Evolutionary conservation across 2,113 vertebrate genomes (phyloP), one percentile per base, ranked within the genome.

Genomic region (Glareola pratincola): DNA sequence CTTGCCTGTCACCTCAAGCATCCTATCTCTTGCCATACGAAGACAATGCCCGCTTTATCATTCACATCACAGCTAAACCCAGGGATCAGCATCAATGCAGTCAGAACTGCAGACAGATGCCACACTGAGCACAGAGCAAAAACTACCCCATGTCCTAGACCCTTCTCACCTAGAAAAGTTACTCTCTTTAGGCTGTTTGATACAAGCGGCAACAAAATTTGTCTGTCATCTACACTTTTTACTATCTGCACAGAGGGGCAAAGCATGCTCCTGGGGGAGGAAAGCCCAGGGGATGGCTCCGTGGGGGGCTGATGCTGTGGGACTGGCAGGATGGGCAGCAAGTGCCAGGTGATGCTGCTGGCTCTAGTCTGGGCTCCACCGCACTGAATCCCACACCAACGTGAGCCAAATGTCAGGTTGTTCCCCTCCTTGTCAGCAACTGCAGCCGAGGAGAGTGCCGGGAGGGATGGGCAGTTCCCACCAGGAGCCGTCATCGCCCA

Each of bases 241-340:
- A 18, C 41, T 76, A 2, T 34, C 90, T 72, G 18, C 6, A 77
- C n/a, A 47, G 32, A 57, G 27, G 34, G 17, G 22, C 26, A 81
- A 88, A 69, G 15, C 17, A 22, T 30, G 19, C 9, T 50, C 26
- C 30, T 20, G 12, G 51, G 39, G 10, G 16, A 85, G 34, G 53
- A 69, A 88, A 82, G 43, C 47, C n/a, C 24, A 57, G 5, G 14
- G 16, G 12, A 74, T 19, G 27, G 45, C 32, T 87, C 54, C 0
- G 2, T 45, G 37, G 63, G 29, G 12, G 5, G 4, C 51, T 63
- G 73, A 73, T 34, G 14, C 50, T 57, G 19, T 20, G 60, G 12
- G 50, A 91, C 68, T 23, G 2, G 0, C 24, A 84, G 79, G 54
- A 80, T 0, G 4, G 10, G 48, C 2, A 4, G 23, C 0, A 0